Evolutionary conservation across 1,140 invertebrate genomes (phyloP).

Genomic region (Drosophila eugracilis): DNA sequence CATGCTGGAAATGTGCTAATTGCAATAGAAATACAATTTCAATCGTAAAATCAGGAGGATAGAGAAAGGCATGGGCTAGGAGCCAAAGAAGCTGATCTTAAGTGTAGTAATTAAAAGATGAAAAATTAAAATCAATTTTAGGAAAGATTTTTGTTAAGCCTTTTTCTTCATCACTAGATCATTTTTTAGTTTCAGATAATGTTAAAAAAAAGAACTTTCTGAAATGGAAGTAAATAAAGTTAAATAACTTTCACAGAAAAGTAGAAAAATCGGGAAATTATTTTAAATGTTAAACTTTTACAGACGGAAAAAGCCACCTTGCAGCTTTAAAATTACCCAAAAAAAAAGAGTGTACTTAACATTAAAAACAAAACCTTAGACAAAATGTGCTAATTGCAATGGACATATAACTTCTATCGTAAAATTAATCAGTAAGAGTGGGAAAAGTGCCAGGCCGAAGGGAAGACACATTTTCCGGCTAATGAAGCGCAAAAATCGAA

Average conservation of each 20-base stretch:
- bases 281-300: no score
- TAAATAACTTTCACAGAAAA: no score
- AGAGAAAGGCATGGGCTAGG: neutral
- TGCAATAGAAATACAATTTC: conserved; percentile 81
- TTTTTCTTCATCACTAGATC: no score
- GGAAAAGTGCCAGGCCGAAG: conserved; percentile 3
- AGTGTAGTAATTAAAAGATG: neutral
- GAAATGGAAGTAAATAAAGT: no score
- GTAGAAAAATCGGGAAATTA: no score
- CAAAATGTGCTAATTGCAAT: conserved; percentile 67
- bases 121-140: no score
- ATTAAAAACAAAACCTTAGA: neutral
- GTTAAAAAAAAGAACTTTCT: no score
- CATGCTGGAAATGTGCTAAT: conserved; percentile 75
- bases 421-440: conserved; percentile 19
- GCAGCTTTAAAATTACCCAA: neutral
- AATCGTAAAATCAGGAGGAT: conserved; percentile 54
- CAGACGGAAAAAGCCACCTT: neutral
- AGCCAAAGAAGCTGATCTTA: neutral
- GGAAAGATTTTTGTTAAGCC: no score
- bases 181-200: no score
- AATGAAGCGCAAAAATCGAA: conserved; percentile 69
- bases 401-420: conserved; percentile 61
- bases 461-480: conserved; percentile 47
- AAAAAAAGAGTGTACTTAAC: neutral